A percentile compares a stretch with the other conserved stretches of the same genome.
Conservation (phyloP, 2,888 invertebrate genomes). For the Phragmatobia fuliginosa region DNA sequence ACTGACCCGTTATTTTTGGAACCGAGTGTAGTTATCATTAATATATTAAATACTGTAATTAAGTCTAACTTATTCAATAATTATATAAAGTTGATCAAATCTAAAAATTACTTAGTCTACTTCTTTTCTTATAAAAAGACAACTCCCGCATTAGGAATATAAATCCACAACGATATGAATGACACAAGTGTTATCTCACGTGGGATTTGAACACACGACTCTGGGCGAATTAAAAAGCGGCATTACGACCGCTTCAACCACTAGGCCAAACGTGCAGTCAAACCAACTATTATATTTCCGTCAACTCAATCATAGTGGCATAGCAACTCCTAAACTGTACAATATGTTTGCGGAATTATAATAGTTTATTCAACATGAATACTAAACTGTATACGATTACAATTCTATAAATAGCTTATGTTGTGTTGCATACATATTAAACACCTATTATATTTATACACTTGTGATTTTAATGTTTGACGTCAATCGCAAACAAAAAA, state of each 20-base stretch:
- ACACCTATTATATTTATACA: neutral
- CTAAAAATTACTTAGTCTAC: neutral
- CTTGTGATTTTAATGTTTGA: neutral
- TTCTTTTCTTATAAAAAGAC: too few species aligned
- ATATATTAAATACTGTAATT: neutral
- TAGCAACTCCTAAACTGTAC: neutral
- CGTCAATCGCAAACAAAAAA: neutral
- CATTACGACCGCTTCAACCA: too few species aligned
- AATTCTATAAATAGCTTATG: neutral
- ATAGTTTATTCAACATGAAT: conserved; percentile 2
- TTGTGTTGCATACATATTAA: conserved; percentile 1
- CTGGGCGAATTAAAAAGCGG: too few species aligned
- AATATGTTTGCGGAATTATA: neutral
- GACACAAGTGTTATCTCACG: too few species aligned
- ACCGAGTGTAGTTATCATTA: too few species aligned
- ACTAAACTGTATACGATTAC: neutral
- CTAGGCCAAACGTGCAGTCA: too few species aligned
- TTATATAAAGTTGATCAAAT: neutral
- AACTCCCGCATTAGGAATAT: too few species aligned
- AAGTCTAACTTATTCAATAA: neutral
- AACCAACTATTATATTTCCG: too few species aligned
- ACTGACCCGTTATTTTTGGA: too few species aligned
- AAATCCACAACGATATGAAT: too few species aligned
- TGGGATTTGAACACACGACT: too few species aligned
- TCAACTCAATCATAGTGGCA: too few species aligned